Evolutionary conservation across 2,797 vertebrate genomes (phyloP).

Genomic region (Crocidura indochinensis): DNA sequence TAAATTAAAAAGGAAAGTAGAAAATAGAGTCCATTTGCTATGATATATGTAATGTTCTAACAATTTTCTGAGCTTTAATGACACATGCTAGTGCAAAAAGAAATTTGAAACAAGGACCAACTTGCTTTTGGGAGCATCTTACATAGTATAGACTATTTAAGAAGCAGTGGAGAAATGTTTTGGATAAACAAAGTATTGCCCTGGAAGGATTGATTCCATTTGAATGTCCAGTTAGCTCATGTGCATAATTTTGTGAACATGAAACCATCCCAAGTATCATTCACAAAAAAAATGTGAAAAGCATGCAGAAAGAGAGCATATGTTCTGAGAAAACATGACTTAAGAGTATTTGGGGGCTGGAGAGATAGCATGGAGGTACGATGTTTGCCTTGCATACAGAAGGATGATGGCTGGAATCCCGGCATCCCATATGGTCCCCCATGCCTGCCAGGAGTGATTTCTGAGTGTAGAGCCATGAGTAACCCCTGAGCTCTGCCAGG

Average conservation of each 20-base stretch:
- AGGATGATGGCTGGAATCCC: no score
- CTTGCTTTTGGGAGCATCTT: neutral
- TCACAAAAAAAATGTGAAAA: slow-evolving; percentile 52
- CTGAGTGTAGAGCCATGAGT: no score
- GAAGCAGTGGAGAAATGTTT: neutral
- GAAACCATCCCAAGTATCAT: slow-evolving; percentile 24
- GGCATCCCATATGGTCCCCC: no score
- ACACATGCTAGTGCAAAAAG: slow-evolving; percentile 13
- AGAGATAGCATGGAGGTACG: no score
- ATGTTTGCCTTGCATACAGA: no score
- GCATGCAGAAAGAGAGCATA: slow-evolving; percentile 63
- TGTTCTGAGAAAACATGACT: slow-evolving; percentile 63
- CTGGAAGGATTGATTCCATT: slow-evolving; percentile 12
- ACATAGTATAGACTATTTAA: neutral
- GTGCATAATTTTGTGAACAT: slow-evolving; percentile 42
- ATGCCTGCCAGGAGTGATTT: no score
- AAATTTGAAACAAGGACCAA: slow-evolving; percentile 18
- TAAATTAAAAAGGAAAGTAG: slow-evolving; percentile 52
- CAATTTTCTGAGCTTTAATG: neutral
- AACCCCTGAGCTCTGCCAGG: no score
- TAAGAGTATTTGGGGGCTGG: neutral
- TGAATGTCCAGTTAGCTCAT: slow-evolving; percentile 7
- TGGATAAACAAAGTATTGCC: slow-evolving; percentile 37
- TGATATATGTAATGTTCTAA: slow-evolving; percentile 39
- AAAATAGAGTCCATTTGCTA: slow-evolving; percentile 57